Base-by-base conservation (phyloP, 1,140 invertebrate species). In the Aphidius ervi region DNA sequence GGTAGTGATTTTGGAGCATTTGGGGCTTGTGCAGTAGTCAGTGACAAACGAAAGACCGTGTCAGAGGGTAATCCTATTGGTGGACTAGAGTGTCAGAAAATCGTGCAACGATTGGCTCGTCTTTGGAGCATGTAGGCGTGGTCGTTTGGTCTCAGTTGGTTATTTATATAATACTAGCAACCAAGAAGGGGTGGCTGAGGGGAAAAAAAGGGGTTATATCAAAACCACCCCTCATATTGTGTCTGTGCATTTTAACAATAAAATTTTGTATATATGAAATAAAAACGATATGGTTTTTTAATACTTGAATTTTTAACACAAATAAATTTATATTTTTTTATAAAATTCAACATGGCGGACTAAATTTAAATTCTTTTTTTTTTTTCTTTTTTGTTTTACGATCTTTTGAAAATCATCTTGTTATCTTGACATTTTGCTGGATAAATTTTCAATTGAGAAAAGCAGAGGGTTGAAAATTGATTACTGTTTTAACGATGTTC, bases 41-140 rank as follows among this genome's bases (percentile, higher is more conserved):
- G 62, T 70, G 75, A 77, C 76, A 77, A 76, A 72, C 76, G 76
- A 80, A 80, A 80, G 72, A 78, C 69, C 77, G 77, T 75, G 75
- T 80, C 78, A 80, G 78, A 80, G 73, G 75, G 76, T 80, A 80
- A 80, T 79, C 76, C 78, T 79, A 80, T 78, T 79, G 78, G 78
- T 75, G 76, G 76, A 80, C 67, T 74, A 72, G 68, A 71, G 71
- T 70, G 69, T 79, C 75, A 75, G 74, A 74, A 74, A 67, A 69
- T 78, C 69, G 68, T 59, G 66, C 57, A 66, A 67, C 73, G 68
- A 80, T 80, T 80, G 76, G 78, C 72, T 65, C 64, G 62, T 62
- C 56, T 58, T 47, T 61, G 66, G 64, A 63, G 20, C 56, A 46
- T 41, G 57, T 54, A 67, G 76, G 76, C 76, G 76, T 78, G 76